Conservation (phyloP, 2,113 vertebrate genomes). For the Morone saxatilis region DNA sequence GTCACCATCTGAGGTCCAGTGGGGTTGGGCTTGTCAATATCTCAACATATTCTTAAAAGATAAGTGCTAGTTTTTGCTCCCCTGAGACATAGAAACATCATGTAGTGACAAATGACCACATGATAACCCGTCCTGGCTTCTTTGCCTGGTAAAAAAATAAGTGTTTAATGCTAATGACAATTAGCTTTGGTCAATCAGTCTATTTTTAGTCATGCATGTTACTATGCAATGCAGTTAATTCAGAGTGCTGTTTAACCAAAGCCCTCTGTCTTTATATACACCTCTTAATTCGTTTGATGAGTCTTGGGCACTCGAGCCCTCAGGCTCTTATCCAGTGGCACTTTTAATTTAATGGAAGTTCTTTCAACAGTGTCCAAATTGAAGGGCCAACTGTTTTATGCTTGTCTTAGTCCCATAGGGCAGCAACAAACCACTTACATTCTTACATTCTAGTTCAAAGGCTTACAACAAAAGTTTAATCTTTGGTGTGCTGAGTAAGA, state of each 20-base stretch:
- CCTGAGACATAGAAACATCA: conserved; percentile 34
- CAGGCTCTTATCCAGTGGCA: conserved; percentile 58
- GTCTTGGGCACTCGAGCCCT: conserved; percentile 55
- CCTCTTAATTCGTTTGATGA: conserved; percentile 65
- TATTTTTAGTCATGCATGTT: conserved; percentile 49
- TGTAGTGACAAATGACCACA: conserved; percentile 19
- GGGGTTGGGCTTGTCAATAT: conserved; percentile 39
- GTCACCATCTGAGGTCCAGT: conserved; percentile 49
- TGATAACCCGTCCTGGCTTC: background rate
- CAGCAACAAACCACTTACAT: background rate
- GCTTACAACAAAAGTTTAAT: conserved; percentile 14
- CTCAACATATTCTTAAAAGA: conserved; percentile 36
- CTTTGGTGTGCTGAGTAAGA: background rate
- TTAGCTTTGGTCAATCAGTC: conserved; percentile 25
- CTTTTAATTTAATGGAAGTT: conserved; percentile 71
- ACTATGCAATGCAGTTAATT: conserved; percentile 45
- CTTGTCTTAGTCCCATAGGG: conserved; percentile 14
- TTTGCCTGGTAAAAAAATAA: background rate
- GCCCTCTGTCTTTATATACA: conserved; percentile 39
- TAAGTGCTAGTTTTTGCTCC: conserved; percentile 29
- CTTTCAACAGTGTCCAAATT: conserved; percentile 48
- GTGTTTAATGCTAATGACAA: conserved; percentile 21
- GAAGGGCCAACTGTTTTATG: conserved; percentile 33
- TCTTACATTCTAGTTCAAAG: conserved; percentile 32
- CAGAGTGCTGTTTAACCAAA: conserved; percentile 51